These are phyloP conservation scores for Lymantria monacha DNA, from an alignment of 2,888 invertebrate genomes.

Conservation along the genomic window DNA sequence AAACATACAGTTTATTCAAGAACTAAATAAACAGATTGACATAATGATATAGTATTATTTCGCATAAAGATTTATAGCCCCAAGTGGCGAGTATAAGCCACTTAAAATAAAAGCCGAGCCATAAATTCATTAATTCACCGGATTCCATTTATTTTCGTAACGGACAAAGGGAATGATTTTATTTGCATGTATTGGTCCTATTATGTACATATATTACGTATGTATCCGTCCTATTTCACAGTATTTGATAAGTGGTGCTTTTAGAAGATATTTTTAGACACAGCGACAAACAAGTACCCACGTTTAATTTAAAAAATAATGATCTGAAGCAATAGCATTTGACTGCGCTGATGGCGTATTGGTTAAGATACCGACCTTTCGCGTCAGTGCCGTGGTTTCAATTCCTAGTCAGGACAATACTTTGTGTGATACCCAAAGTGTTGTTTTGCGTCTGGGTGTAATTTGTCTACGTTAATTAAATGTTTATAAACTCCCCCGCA, in stretches of 20 bases:
- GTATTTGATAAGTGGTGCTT: background rate
- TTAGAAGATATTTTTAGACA: background rate
- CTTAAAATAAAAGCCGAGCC: conserved; percentile 50
- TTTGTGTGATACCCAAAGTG: too few relatives aligned
- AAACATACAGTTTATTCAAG: background rate
- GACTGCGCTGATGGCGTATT: too few relatives aligned
- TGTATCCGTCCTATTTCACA: conserved; percentile 2
- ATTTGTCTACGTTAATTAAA: too few relatives aligned
- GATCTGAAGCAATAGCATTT: too few relatives aligned
- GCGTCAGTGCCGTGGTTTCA: too few relatives aligned
- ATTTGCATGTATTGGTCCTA: conserved; percentile 36
- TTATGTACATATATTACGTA: conserved; percentile 8
- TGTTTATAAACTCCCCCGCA: too few relatives aligned
- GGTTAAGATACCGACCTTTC: too few relatives aligned
- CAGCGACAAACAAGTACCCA: too few relatives aligned
- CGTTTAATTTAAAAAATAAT: too few relatives aligned
- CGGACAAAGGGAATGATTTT: conserved; percentile 36
- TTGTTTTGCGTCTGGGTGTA: too few relatives aligned
- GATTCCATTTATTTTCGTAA: conserved; percentile 47
- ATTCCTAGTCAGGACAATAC: too few relatives aligned
- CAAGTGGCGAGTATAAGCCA: conserved; percentile 37
- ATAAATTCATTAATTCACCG: conserved; percentile 56
- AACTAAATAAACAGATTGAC: background rate
- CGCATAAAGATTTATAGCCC: conserved; percentile 28
- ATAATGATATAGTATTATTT: background rate